Percentiles rank a stretch among this genome's conserved stretches.
Conservation (phyloP, 2,797 vertebrate genomes). For the Scomberomorus guttatus region DNA sequence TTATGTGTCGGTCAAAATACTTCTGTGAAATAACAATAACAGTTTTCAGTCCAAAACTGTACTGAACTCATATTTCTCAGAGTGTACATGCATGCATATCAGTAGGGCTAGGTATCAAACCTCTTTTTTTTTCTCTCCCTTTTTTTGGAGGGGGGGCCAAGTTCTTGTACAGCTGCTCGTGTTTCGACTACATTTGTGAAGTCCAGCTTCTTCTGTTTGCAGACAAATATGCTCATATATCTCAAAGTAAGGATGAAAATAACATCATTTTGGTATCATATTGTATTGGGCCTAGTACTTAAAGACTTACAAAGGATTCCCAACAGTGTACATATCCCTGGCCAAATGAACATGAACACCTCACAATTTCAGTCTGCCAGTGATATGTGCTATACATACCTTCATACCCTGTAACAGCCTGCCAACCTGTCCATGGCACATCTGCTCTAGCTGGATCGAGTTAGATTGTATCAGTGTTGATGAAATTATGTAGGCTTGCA, state of each 20-base stretch:
- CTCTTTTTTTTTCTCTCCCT: too few relatives aligned
- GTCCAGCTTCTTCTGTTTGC: not conserved
- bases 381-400: not conserved
- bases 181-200: not conserved
- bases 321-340: too few relatives aligned
- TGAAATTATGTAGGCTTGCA: slow-evolving; percentile 3
- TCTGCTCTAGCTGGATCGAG: not conserved
- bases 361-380: not conserved
- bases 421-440: not conserved
- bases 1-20: not conserved
- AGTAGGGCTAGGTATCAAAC: too few relatives aligned
- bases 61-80: too few relatives aligned
- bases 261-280: not conserved
- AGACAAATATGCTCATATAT: not conserved
- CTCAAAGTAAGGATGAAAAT: not conserved
- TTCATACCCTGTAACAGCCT: not conserved
- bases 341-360: not conserved
- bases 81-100: too few relatives aligned
- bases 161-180: not conserved
- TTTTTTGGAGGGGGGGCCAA: too few relatives aligned
- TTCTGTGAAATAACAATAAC: too few relatives aligned
- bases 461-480: not conserved
- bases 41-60: too few relatives aligned
- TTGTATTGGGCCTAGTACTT: too few relatives aligned
- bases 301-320: too few relatives aligned